Percentiles rank a stretch among this genome's conserved stretches.
Conservation (phyloP, 2,113 vertebrate genomes). For the Poicephalus meyeri region DNA sequence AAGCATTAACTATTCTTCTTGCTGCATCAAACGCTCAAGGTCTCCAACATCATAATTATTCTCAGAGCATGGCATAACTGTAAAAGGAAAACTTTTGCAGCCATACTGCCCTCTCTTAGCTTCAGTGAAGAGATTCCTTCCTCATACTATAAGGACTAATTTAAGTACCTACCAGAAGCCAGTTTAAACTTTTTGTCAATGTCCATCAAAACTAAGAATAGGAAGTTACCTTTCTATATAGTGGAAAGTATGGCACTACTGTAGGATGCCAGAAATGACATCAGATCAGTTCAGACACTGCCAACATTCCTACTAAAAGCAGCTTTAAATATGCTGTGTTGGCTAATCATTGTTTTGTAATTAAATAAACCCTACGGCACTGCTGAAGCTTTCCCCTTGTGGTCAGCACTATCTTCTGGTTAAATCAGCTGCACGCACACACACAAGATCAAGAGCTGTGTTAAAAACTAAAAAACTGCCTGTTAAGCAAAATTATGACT, state of each 20-base stretch:
- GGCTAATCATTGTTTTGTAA: slow-evolving; percentile 56
- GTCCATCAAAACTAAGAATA: slow-evolving; percentile 57
- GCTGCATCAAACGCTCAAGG: background rate
- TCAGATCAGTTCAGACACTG: slow-evolving; percentile 30
- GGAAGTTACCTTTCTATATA: slow-evolving; percentile 30
- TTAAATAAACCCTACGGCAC: slow-evolving; percentile 53
- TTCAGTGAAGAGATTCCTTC: background rate
- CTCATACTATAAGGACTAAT: background rate
- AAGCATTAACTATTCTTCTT: background rate
- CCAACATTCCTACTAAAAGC: slow-evolving; percentile 54
- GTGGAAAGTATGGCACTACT: slow-evolving; percentile 36
- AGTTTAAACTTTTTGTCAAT: background rate
- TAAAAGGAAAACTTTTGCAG: background rate
- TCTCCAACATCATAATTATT: background rate
- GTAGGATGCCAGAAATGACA: slow-evolving; percentile 49
- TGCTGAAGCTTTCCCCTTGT: slow-evolving; percentile 45
- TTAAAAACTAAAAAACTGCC: background rate
- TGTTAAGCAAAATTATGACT: background rate
- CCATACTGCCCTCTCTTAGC: background rate
- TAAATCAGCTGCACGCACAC: background rate
- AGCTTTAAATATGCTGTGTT: slow-evolving; percentile 49
- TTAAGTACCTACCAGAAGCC: background rate
- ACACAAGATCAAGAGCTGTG: background rate
- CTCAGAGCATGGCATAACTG: background rate
- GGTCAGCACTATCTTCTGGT: slow-evolving; percentile 46